Evolutionary conservation across 2,797 vertebrate genomes (phyloP), one percentile per base, ranked within the genome.

Genomic region (Platalea minor): DNA sequence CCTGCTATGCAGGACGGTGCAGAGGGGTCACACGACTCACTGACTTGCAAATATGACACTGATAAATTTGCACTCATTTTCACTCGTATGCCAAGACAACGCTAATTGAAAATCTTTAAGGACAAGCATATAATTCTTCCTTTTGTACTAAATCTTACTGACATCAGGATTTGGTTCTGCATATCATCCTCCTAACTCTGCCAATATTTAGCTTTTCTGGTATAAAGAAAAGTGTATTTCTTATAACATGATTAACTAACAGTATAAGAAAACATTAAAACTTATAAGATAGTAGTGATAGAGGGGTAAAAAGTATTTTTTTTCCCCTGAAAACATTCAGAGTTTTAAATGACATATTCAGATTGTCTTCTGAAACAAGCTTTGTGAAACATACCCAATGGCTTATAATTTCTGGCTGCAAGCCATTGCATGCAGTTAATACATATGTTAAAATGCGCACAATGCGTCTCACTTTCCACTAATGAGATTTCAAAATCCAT

Each of bases 401-500:
- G 31, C 5, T 93, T 72, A 39, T 51, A 83, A 96, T 94, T 95
- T 81, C 95, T 92, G 89, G 67, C 88, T 81, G 50, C 53, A 33
- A 51, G 63, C 61, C 75, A 50, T 75, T 33, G 51, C 79, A 35
- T 46, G 11, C 48, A 39, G 77, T 82, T 96, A 97, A 98, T 95
- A 95, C 85, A 84, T 61, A 94, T 93, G 96, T 97, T 97, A 97
- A 97, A 97, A 97, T 86, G 51, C 56, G 43, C 73, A 73, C 50
- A n/a, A 59, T 39, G 80, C 2, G 0, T 97, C 89, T 96, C 92
- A 77, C 86, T 96, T 95, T 67, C 79, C 85, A 89, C 96, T 97
- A 96, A 97, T 65, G 95, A 97, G 96, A 89, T 97, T 97, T 97
- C 93, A 96, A 85, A 98, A 96, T 91, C 94, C 86, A 18, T 67